Evolutionary conservation across 2,888 invertebrate genomes (phyloP), one percentile per base, ranked within the genome.

Genomic region (Gonocerus acuteangulatus): DNA sequence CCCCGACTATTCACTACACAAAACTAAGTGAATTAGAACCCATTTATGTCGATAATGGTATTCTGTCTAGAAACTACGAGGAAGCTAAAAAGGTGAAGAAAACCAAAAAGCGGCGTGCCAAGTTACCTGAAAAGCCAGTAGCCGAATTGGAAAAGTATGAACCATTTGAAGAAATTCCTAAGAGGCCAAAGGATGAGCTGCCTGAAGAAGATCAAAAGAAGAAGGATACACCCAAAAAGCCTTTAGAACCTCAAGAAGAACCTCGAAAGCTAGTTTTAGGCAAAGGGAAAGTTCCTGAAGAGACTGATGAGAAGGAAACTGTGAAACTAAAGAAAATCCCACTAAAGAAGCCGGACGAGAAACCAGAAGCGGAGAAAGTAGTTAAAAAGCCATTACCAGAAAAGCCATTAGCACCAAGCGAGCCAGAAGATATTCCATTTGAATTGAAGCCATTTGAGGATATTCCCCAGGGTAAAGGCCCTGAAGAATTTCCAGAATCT

Each of bases 241-340:
- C 61, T 13, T 36, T 76, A 68, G 73, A 75, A 54, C 75, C 77
- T 65, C 75, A 76, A 69, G 74, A 76, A 64, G 68, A 72, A 68
- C 60, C 73, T 63, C 70, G 75, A 70, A 73, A 77, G 61, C 66
- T 80, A 1, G 73, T 74, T 56, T 70, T 79, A 42, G 78, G 78
- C 2, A 79, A 80, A 70, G 80, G 80, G 13, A 78, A 79, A 67
- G 71, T 75, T 67, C 73, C 74, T 67, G 66, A 68, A 47, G 65
- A 69, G 19, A 66, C 66, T 15, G 69, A 71, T 9, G 66, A 62
- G 49, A 27, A 45, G 47, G 77, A 78, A 67, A 72, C 70, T 42
- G 72, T 81, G 0, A 76, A 74, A 45, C 71, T 81, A 11, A 81
- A 79, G 69, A 79, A 79, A 69, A 74, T 77, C 56, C 78, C 79